These are phyloP conservation scores for Amblyopsis rosae DNA, from an alignment of 2,113 vertebrate genomes.

Conservation along the genomic window DNA sequence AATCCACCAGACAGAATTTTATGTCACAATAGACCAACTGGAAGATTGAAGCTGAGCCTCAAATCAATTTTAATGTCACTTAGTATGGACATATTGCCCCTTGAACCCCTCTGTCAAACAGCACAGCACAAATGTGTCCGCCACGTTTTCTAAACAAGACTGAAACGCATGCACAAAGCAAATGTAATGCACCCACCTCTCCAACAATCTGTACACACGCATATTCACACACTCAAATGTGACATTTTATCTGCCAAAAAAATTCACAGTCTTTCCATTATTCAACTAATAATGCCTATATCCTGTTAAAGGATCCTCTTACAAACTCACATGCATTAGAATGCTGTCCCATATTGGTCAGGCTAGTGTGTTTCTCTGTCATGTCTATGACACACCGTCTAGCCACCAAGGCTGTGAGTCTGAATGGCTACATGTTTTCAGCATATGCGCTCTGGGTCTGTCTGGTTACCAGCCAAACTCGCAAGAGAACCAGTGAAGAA, in stretches of 20 bases:
- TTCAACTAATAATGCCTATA: constrained; percentile 22
- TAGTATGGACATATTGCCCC: constrained; percentile 49
- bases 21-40: constrained; percentile 24
- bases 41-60: constrained; percentile 27
- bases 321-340: not conserved
- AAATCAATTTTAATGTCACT: constrained; percentile 46
- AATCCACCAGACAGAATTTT: not conserved
- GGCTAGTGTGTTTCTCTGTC: not conserved
- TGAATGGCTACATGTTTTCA: not conserved
- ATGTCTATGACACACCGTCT: constrained; percentile 5
- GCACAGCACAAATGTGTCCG: constrained; percentile 32
- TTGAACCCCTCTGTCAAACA: constrained; percentile 18
- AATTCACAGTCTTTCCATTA: constrained; percentile 34
- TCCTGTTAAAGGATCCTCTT: constrained; percentile 13
- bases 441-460: constrained; percentile 9
- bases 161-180: constrained; percentile 18
- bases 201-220: not conserved
- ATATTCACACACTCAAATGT: not conserved
- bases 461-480: constrained; percentile 23
- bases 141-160: constrained; percentile 8
- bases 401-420: not conserved
- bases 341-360: no score
- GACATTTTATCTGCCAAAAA: constrained; percentile 48
- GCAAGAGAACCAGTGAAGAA: constrained; percentile 23
- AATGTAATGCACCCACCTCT: constrained; percentile 5